Evolutionary conservation across 1,140 invertebrate species (phyloP).

Genomic region (Ceratina japonica): DNA sequence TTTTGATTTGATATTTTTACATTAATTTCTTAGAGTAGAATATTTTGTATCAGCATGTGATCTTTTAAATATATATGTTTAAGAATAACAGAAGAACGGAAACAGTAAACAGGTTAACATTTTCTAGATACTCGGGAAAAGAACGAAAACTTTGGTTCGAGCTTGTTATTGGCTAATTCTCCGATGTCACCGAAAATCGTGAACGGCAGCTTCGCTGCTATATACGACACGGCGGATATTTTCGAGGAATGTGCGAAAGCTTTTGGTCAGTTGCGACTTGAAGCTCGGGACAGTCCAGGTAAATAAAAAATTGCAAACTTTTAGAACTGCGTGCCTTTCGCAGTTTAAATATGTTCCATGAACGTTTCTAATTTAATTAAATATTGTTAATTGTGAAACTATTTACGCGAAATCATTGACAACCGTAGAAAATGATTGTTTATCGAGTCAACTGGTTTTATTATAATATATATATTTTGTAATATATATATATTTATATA

Average conservation of each 20-base stretch:
- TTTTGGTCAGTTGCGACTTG: constrained; percentile 84
- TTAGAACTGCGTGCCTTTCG: background rate
- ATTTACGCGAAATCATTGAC: too few species aligned
- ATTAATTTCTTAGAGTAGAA: background rate
- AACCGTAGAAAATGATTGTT: too few species aligned
- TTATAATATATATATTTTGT: too few species aligned
- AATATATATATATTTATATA: too few species aligned
- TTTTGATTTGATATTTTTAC: background rate
- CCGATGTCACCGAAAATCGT: constrained; percentile 98
- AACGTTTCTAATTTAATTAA: too few species aligned
- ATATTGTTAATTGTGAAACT: too few species aligned
- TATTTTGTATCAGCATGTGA: background rate
- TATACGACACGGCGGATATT: constrained; percentile 93
- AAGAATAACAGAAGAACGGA: background rate
- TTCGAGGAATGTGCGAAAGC: constrained; percentile 88
- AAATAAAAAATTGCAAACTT: constrained; percentile 58
- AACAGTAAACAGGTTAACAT: constrained; percentile 1
- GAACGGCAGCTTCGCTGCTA: constrained; percentile 96
- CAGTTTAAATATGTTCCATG: background rate
- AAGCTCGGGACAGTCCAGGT: constrained; percentile 89
- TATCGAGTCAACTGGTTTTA: too few species aligned
- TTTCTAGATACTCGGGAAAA: constrained; percentile 87
- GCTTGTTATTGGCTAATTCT: constrained; percentile 94
- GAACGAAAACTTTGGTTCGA: constrained; percentile 94
- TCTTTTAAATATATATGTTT: background rate